phyloP scores from a whole-genome alignment of 2,113 vertebrate species.

The Genyomyrus donnyi region DNA sequence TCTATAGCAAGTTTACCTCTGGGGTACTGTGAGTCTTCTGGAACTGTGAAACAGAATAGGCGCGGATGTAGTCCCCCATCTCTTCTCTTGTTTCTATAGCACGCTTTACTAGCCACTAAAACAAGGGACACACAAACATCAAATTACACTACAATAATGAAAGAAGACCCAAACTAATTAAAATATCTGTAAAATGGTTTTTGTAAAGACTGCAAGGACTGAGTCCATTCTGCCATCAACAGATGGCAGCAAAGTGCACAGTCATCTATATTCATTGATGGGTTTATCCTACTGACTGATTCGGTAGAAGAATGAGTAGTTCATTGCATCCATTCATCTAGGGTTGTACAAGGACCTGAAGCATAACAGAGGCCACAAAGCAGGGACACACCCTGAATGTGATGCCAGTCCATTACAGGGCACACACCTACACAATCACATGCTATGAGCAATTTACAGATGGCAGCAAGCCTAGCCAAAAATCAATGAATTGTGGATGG shows the following conservation, averaged over 20 bases:
- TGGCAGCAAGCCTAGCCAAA: neutral
- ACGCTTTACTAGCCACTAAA: conserved; percentile 92
- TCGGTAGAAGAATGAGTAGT: neutral
- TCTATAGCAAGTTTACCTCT: conserved; percentile 62
- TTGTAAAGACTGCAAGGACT: neutral
- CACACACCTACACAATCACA: neutral
- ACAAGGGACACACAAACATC: conserved; percentile 6
- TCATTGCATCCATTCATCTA: neutral
- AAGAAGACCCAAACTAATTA: neutral
- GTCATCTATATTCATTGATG: neutral
- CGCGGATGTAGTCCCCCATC: conserved; percentile 90
- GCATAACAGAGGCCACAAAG: neutral
- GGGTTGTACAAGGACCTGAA: neutral
- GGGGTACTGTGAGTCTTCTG: conserved; percentile 82
- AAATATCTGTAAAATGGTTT: neutral
- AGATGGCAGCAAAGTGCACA: neutral
- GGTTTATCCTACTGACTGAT: neutral
- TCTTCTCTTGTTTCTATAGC: conserved; percentile 95
- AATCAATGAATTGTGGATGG: neutral
- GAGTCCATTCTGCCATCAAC: neutral
- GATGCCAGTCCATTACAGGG: neutral
- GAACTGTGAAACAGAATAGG: conserved; percentile 90
- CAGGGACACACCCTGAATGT: neutral
- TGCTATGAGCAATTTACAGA: neutral
- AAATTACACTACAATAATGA: neutral